phyloP scores from a whole-genome alignment of 2,113 vertebrate genomes.

The Thunnus thynnus region DNA sequence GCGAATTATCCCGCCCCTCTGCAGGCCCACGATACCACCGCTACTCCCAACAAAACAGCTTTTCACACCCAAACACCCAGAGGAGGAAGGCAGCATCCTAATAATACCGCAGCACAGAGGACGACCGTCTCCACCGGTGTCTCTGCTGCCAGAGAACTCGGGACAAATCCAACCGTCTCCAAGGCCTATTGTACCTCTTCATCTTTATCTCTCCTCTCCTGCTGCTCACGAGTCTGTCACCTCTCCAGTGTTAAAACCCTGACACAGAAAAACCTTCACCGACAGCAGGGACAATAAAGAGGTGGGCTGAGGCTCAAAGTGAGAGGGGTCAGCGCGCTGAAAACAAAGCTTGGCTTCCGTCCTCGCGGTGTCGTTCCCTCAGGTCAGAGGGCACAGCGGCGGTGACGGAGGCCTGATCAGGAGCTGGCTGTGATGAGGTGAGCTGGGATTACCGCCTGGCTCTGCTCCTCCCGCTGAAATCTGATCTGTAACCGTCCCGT shows the following conservation, averaged over 20 bases:
- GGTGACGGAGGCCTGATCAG: background rate
- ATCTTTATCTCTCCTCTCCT: constrained; percentile 56
- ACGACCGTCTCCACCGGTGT: constrained; percentile 10
- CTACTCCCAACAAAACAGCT: constrained; percentile 45
- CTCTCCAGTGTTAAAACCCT: constrained; percentile 16
- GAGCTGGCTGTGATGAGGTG: constrained; percentile 33
- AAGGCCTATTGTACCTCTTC: constrained; percentile 10
- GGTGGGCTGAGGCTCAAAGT: background rate
- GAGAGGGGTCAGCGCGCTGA: constrained; percentile 37
- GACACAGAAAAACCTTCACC: background rate
- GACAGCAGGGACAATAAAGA: background rate
- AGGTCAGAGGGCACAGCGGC: constrained; percentile 15
- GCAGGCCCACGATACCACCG: constrained; percentile 50
- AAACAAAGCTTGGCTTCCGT: constrained; percentile 51
- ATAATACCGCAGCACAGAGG: constrained; percentile 29
- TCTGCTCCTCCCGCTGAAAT: constrained; percentile 48
- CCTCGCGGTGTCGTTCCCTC: background rate
- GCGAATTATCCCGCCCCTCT: constrained; percentile 65
- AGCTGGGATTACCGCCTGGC: constrained; percentile 30
- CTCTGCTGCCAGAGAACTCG: constrained; percentile 20
- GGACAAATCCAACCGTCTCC: constrained; percentile 36
- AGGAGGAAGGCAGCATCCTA: constrained; percentile 42
- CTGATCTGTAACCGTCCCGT: constrained; percentile 23
- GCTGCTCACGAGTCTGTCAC: constrained; percentile 51
- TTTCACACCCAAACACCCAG: constrained; percentile 67